A percentile compares a stretch with the other conserved stretches of the same genome.
These are phyloP conservation scores for Machaerirhynchus nigripectus DNA, from an alignment of 2,113 vertebrate species.

Conservation along the genomic window DNA sequence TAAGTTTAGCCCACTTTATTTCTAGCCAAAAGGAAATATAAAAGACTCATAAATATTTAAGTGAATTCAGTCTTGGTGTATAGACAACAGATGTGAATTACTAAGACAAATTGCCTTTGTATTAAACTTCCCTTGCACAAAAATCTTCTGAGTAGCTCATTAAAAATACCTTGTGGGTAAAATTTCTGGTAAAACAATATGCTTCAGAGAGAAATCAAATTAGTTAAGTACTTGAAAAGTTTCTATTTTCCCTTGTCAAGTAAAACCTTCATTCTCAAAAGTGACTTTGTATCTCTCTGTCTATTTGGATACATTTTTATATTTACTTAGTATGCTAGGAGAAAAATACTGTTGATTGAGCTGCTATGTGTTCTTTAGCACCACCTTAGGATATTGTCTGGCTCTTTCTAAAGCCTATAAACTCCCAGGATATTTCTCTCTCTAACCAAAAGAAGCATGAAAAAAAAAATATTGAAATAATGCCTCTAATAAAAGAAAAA, in stretches of 20 bases:
- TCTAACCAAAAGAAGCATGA: background rate
- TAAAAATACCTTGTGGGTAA: constrained; percentile 42
- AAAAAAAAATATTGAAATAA: background rate
- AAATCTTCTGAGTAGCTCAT: constrained; percentile 6
- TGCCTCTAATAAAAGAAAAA: background rate
- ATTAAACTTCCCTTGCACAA: constrained; percentile 14
- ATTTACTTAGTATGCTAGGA: background rate
- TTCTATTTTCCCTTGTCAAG: background rate
- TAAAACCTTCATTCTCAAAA: background rate
- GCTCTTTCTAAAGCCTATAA: background rate
- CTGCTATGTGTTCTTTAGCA: background rate
- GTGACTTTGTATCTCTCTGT: background rate
- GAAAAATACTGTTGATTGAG: background rate
- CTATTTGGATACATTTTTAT: background rate
- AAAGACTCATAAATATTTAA: constrained; percentile 49
- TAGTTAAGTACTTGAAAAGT: background rate
- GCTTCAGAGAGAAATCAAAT: background rate
- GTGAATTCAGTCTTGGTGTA: background rate
- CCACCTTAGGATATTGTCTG: background rate
- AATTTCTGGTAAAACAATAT: constrained; percentile 5
- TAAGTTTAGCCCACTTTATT: constrained; percentile 29
- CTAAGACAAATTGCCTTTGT: constrained; percentile 41
- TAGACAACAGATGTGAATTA: constrained; percentile 44
- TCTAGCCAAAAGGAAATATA: constrained; percentile 31
- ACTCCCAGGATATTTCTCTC: background rate